Evolutionary conservation across 2,888 invertebrate genomes (phyloP).

Genomic region (Phortica magna): DNA sequence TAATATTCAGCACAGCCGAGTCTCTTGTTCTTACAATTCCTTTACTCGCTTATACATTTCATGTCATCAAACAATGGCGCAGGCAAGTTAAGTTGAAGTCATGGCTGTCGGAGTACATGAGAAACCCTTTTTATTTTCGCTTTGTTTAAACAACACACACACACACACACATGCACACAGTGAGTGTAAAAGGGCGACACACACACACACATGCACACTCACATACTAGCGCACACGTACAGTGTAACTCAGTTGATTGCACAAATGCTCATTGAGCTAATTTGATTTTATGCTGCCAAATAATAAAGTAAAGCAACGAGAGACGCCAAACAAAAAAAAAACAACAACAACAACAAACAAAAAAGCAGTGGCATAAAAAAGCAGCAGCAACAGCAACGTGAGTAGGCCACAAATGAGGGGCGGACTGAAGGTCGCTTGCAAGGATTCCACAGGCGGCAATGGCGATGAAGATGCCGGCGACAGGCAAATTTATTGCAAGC

Average conservation of each 20-base stretch:
- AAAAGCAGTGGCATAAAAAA: conserved; percentile 4
- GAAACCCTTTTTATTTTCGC: too few species aligned
- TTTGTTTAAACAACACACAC: too few species aligned
- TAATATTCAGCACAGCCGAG: too few species aligned
- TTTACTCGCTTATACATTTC: too few species aligned
- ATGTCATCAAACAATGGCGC: too few species aligned
- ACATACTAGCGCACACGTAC: too few species aligned
- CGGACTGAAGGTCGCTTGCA: neutral
- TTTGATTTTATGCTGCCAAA: conserved; percentile 60
- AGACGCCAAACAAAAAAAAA: neutral
- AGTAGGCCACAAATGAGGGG: neutral
- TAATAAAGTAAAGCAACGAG: conserved; percentile 13
- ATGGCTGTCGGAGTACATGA: too few species aligned
- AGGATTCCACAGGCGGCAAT: conserved; percentile 6
- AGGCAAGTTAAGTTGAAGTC: too few species aligned
- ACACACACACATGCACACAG: neutral
- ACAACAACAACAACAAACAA: conserved; percentile 21
- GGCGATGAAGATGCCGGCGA: neutral
- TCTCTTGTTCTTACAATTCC: too few species aligned
- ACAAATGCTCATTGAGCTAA: conserved; percentile 75
- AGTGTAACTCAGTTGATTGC: conserved; percentile 68
- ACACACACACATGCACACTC: neutral
- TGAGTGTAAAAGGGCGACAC: neutral
- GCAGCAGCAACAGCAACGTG: conserved; percentile 15
- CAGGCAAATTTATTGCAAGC: neutral